These are phyloP conservation scores for Palythoa caribaeorum DNA, from an alignment of 92 coral and sea anemone genomes.

Conservation along the genomic window DNA sequence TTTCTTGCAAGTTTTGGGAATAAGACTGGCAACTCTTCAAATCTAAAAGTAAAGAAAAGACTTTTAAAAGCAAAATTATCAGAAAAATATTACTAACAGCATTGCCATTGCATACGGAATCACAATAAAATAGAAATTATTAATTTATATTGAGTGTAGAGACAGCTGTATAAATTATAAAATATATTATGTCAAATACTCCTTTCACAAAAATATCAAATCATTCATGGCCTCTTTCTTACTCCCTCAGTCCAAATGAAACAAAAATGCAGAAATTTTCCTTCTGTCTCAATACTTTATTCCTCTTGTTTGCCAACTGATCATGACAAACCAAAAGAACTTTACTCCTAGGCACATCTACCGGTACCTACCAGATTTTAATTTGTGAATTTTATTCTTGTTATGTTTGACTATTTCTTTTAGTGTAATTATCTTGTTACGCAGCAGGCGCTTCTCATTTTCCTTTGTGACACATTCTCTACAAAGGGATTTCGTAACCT, in stretches of 20 bases:
- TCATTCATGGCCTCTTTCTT: too few relatives aligned
- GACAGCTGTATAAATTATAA: too few relatives aligned
- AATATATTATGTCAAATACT: background rate
- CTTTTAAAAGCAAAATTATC: background rate
- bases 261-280: too few relatives aligned
- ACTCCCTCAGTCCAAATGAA: too few relatives aligned
- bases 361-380: background rate
- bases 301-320: background rate
- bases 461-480: background rate
- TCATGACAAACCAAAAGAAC: background rate
- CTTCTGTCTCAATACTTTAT: too few relatives aligned
- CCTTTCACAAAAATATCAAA: background rate
- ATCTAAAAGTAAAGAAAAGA: background rate
- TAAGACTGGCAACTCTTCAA: constrained; percentile 1
- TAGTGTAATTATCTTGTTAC: background rate
- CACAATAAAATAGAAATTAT: background rate
- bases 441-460: background rate
- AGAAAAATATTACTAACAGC: background rate
- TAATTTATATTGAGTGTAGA: too few relatives aligned
- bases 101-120: background rate
- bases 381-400: background rate
- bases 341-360: background rate
- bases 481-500: background rate
- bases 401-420: background rate
- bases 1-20: background rate